Base-by-base conservation (phyloP, 1,140 invertebrate genomes). In the Bombus vancouverensis region DNA sequence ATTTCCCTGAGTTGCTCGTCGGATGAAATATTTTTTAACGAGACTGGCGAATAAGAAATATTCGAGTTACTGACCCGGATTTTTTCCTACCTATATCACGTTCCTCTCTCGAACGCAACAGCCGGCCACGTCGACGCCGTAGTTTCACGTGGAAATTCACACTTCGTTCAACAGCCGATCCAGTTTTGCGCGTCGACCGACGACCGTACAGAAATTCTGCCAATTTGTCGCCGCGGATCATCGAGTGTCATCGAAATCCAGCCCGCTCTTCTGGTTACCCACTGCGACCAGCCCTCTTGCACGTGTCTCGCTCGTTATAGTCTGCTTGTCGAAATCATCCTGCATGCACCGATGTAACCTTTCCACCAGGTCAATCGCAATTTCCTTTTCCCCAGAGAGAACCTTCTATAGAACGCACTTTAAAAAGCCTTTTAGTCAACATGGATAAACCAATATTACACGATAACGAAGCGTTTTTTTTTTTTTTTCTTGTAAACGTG, bases 201-300 rank as follows among this genome's bases (percentile, higher is more conserved):
- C 22, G 22, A 6, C 12, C 47, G 32, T 4, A 1, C 9, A 59
- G 65, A 47, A 80, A 72, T 80, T 80, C 77, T 22, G 39, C 34
- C 68, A 85, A 80, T 80, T 73, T 73, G 39, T 15, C 53, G 25
- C n/a, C 39, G 28, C 28, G 68, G 15, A 80, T 79, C 53, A 84
- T 72, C 76, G 76, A 71, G 76, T n/a, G 76, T 80, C 83, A 62
- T 85, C 83, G 83, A 73, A 53, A 82, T 85, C 77, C 72, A 83
- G 74, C 86, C 71, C 77, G 66, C 73, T 59, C 73, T 59, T 73
- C 83, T 37, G 53, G 62, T 70, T 44, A 32, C 71, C 71, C 42
- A 34, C 22, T 59, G 59, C 59, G 32, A 59, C 22, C 32, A 39
- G 32, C 13, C 12, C 59, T n/a, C 42, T 47, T 75, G 66, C 81